A percentile compares a stretch with the other conserved stretches of the same genome.
Conservation (phyloP, 2,888 invertebrate genomes). For the Drosophila merina region DNA sequence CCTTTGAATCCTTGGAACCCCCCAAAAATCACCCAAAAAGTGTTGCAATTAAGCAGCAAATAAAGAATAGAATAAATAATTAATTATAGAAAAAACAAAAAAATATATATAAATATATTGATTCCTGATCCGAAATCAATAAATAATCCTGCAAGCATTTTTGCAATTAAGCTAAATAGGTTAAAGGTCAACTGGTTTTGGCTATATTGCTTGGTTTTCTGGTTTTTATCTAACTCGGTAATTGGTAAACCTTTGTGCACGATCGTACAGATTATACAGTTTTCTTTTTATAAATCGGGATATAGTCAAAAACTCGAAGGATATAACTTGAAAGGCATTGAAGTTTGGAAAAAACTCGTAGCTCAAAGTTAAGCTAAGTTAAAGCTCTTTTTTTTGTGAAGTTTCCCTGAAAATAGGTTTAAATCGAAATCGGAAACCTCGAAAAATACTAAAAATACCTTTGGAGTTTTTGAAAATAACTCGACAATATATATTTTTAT, state of each 20-base stretch:
- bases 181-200: conserved; percentile 33
- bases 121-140: conserved; percentile 38
- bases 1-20: background rate
- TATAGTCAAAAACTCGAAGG: background rate
- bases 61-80: background rate
- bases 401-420: background rate
- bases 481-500: too few relatives aligned
- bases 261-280: conserved; percentile 8
- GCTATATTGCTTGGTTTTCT: conserved; percentile 22
- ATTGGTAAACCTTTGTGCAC: conserved; percentile 23
- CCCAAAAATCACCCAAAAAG: background rate
- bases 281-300: background rate
- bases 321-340: too few relatives aligned
- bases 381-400: background rate
- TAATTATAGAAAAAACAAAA: background rate
- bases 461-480: background rate
- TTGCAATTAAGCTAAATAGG: conserved; percentile 57
- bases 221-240: conserved; percentile 6
- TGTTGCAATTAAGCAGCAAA: conserved; percentile 20
- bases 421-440: too few relatives aligned
- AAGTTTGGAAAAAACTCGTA: too few relatives aligned
- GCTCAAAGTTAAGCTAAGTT: background rate
- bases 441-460: too few relatives aligned
- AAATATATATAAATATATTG: background rate
- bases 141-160: conserved; percentile 49